Base-by-base conservation (phyloP, 1,140 invertebrate genomes). In the Trichogramma pretiosum region DNA sequence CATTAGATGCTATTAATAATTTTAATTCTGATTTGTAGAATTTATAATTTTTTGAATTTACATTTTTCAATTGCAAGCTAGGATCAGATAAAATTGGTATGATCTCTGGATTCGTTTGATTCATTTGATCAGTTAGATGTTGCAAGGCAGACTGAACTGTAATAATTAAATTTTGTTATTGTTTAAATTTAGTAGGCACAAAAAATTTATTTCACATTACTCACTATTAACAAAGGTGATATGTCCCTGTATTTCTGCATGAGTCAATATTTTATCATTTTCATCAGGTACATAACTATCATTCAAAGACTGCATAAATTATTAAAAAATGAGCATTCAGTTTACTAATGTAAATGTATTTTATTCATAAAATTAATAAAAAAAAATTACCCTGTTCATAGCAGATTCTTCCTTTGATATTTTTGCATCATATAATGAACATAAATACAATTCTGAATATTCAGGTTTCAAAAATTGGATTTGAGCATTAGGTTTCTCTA, bases 211-310 rank as follows among this genome's bases (percentile, higher is more conserved):
- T n/a, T n/a, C n/a, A n/a, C n/a, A n/a, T n/a, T 28, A 56, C 48
- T 68, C 61, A 78, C 77, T 76, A 70, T 88, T 87, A 9, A 82
- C 76, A 55, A 75, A 74, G 54, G 78, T 82, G 36, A 87, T 75
- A 55, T 84, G 77, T 18, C 82, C 83, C 58, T 87, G 85, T 52
- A 89, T 83, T 73, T 89, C 85, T 34, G 78, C 78, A 60, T 82
- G 78, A 17, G 83, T 87, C 13, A 87, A 65, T 34, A 86, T 62
- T 60, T 85, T 83, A 70, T 87, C 84, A 70, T 85, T 87, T 14
- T 77, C 77, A 74, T 87, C 84, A 23, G 81, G 73, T 19, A 84
- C 67, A 59, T 82, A 83, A 60, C 78, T 83, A 38, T 78, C 79
- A 64, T 82, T 82, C 17, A 83, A 62, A 19, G 77, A 85, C 73